These are phyloP conservation scores for Platalea minor DNA, from an alignment of 2,797 vertebrate genomes.

Conservation along the genomic window DNA sequence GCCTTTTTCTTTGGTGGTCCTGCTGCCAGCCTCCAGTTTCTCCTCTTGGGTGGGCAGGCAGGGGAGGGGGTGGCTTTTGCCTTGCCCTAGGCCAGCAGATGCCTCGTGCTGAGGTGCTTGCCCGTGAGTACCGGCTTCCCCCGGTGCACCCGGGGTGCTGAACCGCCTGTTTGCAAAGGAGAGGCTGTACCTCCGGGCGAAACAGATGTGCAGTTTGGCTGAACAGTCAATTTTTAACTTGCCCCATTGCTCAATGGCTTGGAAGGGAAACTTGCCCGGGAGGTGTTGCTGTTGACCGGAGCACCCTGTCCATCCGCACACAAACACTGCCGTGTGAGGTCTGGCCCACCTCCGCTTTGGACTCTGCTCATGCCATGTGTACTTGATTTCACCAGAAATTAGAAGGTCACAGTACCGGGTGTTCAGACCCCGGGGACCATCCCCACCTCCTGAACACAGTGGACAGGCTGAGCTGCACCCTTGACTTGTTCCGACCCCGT, in stretches of 20 bases:
- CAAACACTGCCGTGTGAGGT: not conserved
- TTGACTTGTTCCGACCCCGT: not conserved
- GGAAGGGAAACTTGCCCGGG: not conserved
- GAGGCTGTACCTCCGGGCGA: not conserved
- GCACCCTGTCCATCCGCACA: not conserved
- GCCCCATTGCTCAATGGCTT: not conserved
- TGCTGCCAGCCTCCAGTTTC: not conserved
- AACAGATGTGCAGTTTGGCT: not conserved
- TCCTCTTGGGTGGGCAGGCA: too few relatives aligned
- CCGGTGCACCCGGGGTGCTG: too few relatives aligned
- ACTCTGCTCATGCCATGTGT: not conserved
- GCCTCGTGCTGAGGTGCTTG: not conserved
- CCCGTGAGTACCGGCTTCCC: fast-evolving
- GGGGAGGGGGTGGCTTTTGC: not conserved
- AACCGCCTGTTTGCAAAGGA: not conserved
- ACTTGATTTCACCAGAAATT: not conserved
- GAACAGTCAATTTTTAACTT: constrained; percentile 8
- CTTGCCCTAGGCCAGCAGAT: not conserved
- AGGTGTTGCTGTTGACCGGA: not conserved
- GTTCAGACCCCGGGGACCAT: not conserved
- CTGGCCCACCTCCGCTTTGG: not conserved
- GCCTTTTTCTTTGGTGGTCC: not conserved
- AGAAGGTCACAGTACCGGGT: not conserved
- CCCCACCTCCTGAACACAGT: not conserved
- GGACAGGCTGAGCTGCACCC: not conserved